Percentiles rank a stretch among this genome's conserved stretches.
Evolutionary conservation across 2,888 invertebrate genomes (phyloP).

Genomic region (Unio pictorum): DNA sequence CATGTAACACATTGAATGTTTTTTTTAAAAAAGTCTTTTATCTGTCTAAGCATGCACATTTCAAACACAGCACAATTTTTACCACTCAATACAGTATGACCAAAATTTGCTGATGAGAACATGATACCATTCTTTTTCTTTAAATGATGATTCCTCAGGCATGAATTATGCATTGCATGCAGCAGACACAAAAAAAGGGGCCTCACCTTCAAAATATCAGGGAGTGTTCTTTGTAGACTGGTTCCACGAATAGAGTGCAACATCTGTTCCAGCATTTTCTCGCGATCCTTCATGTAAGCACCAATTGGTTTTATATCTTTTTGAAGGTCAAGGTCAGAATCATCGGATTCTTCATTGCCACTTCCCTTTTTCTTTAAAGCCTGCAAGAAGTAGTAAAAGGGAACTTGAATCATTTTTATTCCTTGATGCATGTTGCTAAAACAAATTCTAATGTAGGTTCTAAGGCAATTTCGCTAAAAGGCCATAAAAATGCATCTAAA

Average conservation of each 20-base stretch:
- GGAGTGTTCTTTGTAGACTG: conserved; percentile 71
- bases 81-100: too few relatives aligned
- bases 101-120: too few relatives aligned
- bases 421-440: conserved; percentile 7
- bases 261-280: conserved; percentile 70
- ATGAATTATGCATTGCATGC: too few relatives aligned
- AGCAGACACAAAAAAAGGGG: too few relatives aligned
- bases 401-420: conserved; percentile 4
- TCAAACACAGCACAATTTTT: too few relatives aligned
- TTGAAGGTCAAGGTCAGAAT: conserved; percentile 70
- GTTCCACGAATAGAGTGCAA: conserved; percentile 69
- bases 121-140: too few relatives aligned
- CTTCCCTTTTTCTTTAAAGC: conserved; percentile 17
- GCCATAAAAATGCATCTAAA: not conserved
- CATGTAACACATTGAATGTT: too few relatives aligned
- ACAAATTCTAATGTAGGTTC: conserved; percentile 4
- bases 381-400: conserved; percentile 1
- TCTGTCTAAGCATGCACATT: too few relatives aligned
- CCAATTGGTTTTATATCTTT: conserved; percentile 69
- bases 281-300: conserved; percentile 68
- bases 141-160: too few relatives aligned
- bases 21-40: too few relatives aligned
- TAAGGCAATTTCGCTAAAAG: conserved; percentile 9
- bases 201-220: conserved; percentile 71
- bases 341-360: conserved; percentile 42